Evolutionary conservation across 2,888 invertebrate species (phyloP), one percentile per base, ranked within the genome.

Genomic region (Ennomos erosarius): DNA sequence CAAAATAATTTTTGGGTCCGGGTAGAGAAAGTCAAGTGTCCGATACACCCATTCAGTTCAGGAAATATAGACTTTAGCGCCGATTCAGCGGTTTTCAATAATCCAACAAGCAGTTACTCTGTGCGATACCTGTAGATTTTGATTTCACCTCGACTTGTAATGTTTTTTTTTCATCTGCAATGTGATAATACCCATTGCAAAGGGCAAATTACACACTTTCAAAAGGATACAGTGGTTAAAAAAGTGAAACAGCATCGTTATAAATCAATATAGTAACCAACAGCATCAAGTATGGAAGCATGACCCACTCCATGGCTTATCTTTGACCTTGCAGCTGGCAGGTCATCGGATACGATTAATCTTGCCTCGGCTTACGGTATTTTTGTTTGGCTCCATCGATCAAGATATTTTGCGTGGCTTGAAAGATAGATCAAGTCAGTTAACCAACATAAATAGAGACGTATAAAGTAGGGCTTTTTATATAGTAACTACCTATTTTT

Each of bases 291-390:
- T 47, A 47, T 39, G 35, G 44, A 39, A 44, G 44, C 56, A 50
- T 62, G 61, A 62, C 62, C 47, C 46, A 50, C 37, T 45, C 46
- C 53, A 39, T 45, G 36, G 48, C 48, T 52, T 58, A 55, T 59
- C 59, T 42, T 34, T 37, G 50, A 53, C 59, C 63, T 63, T 59
- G 51, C 48, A 43, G 49, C 46, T 51, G 52, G 55, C 55, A 44
- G 58, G 48, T 47, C 52, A 56, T 39, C 46, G 42, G 43, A 44
- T 43, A 52, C 50, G 53, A 62, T 57, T 61, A 47, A 55, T 62
- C 37, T 51, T 59, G 26, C 36, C 55, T 36, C 11, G 37, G 47
- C 37, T 49, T 58, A 54, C 55, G 50, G 56, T 62, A 48, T 48
- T 50, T 44, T 59, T 34, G 53, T 53, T 44, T 43, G 38, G 44